These are phyloP conservation scores for Actinia tenebrosa DNA, from an alignment of 64 coral and sea anemone genomes.

Conservation along the genomic window DNA sequence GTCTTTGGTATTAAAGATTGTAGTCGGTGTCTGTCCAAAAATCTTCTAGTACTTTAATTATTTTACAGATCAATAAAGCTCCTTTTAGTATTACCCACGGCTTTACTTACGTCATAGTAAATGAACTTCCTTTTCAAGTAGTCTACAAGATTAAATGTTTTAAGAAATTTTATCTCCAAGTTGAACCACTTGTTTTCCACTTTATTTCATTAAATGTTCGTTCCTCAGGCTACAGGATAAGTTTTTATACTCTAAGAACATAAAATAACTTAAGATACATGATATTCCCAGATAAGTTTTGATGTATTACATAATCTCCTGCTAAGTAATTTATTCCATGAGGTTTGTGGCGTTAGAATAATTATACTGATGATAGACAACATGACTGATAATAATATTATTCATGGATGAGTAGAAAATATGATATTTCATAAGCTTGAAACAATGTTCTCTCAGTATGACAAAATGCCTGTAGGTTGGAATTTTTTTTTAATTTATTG, in stretches of 20 bases:
- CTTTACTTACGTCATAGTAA: background rate
- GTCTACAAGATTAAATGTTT: background rate
- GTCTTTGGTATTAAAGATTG: too few species aligned
- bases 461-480: too few species aligned
- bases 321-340: too few species aligned
- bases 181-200: background rate
- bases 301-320: background rate
- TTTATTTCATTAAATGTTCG: slow-evolving; percentile 12
- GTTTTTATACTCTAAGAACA: background rate
- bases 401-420: too few species aligned
- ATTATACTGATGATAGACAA: too few species aligned
- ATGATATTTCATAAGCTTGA: too few species aligned
- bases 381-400: too few species aligned
- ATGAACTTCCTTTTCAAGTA: slow-evolving; percentile 8
- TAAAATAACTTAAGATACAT: background rate
- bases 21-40: too few species aligned
- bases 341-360: too few species aligned
- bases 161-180: background rate
- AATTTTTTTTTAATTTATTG: too few species aligned
- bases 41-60: background rate
- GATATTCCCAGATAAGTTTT: background rate
- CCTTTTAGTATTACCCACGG: background rate
- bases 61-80: background rate
- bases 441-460: too few species aligned
- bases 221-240: background rate